A percentile compares a stretch with the other conserved stretches of the same genome.
Evolutionary conservation across 2,888 invertebrate genomes (phyloP).

Genomic region (Barypeithes pellucidus): DNA sequence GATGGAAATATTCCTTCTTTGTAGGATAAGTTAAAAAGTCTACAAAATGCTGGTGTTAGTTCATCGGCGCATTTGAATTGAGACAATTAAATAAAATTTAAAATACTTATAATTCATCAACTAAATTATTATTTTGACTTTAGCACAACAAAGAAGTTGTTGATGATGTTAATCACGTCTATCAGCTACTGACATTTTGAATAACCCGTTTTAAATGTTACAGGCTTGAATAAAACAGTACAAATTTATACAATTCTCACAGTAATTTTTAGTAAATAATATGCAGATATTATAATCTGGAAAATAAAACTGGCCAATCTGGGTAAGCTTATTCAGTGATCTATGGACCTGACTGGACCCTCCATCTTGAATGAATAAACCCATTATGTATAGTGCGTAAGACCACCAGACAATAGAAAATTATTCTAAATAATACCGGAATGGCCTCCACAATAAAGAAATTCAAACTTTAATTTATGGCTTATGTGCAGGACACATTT

Average conservation of each 20-base stretch:
- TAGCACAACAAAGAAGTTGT: no score
- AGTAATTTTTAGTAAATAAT: not conserved
- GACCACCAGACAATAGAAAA: conserved; percentile 53
- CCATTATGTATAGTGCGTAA: conserved; percentile 48
- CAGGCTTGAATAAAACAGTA: no score
- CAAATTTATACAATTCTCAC: not conserved
- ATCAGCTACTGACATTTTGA: no score
- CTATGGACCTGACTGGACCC: conserved; percentile 29
- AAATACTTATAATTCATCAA: no score
- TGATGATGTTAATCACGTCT: no score
- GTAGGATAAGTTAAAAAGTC: no score
- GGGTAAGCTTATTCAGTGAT: not conserved
- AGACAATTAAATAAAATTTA: no score
- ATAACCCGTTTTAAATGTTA: no score
- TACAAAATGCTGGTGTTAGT: no score
- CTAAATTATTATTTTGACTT: no score
- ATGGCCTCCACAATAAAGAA: conserved; percentile 54
- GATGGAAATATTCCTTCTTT: no score
- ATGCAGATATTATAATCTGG: not conserved
- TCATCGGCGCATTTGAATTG: no score
- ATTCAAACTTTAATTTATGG: conserved; percentile 51
- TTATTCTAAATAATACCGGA: conserved; percentile 51
- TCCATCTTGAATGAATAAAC: conserved; percentile 20
- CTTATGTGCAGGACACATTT: conserved; percentile 44
- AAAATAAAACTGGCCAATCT: conserved; percentile 12